These are phyloP conservation scores for Trichacis sp. DNA, from an alignment of 2,888 invertebrate species.

Conservation along the genomic window DNA sequence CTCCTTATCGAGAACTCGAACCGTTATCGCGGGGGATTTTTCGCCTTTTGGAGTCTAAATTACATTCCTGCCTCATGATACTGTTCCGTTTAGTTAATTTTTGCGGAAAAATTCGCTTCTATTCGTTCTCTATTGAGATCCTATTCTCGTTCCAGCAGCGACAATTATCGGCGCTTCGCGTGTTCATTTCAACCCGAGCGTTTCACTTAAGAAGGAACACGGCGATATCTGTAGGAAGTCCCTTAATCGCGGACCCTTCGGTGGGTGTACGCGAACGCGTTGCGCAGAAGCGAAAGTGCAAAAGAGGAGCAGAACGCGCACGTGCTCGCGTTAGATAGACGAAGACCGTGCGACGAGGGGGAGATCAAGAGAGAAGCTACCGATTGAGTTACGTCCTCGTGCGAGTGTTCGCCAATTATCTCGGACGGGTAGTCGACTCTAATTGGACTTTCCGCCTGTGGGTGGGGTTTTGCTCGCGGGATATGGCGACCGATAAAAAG, in stretches of 20 bases:
- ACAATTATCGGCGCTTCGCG: too few relatives aligned
- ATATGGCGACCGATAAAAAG: slow-evolving; percentile 44
- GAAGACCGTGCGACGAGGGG: slow-evolving; percentile 25
- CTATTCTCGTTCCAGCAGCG: too few relatives aligned
- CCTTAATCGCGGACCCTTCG: slow-evolving; percentile 1
- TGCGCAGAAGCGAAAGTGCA: slow-evolving; percentile 13
- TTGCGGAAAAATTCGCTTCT: too few relatives aligned
- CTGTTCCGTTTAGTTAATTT: too few relatives aligned
- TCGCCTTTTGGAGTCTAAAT: too few relatives aligned
- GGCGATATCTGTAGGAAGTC: too few relatives aligned
- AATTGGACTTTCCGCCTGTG: slow-evolving; percentile 61
- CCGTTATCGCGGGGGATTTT: too few relatives aligned
- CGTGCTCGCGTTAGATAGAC: slow-evolving; percentile 22
- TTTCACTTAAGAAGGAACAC: too few relatives aligned
- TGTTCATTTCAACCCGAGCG: too few relatives aligned
- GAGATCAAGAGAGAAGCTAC: slow-evolving; percentile 52
- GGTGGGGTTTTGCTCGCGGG: slow-evolving; percentile 55
- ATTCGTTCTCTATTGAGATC: too few relatives aligned
- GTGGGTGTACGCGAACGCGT: slow-evolving; percentile 22
- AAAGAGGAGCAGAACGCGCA: slow-evolving; percentile 13
- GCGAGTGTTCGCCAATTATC: slow-evolving; percentile 63
- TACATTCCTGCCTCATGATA: too few relatives aligned
- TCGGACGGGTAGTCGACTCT: slow-evolving; percentile 60
- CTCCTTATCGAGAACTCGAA: too few relatives aligned
- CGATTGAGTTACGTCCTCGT: slow-evolving; percentile 60